Base-by-base conservation (phyloP, 2,797 vertebrate genomes). In the Urosaurus nigricauda region DNA sequence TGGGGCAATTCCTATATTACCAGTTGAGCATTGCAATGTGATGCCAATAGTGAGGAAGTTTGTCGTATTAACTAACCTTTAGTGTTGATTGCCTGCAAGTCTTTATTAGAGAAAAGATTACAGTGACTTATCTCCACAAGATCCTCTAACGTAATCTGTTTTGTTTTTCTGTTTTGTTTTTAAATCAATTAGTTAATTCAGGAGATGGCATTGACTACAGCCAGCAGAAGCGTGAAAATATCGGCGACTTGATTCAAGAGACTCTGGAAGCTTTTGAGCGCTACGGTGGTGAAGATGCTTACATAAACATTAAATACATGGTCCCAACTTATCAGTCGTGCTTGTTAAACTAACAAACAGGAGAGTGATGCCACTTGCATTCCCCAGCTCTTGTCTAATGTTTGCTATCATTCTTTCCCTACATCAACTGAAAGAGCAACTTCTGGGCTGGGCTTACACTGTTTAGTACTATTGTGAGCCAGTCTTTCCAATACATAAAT, bases 191-290 rank as follows among this genome's bases (percentile, higher is more conserved):
- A 99, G 98, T 97, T 89, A 99, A 98, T 96, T 97, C 97, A 0
- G 98, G 98, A 0, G 98, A 98, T 1, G 97, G 97, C 32, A 98
- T 99, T 37, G 97, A 98, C 95, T 99, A 98, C 94, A 96, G 98
- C 95, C 98, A 99, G 95, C 97, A 97, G 96, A 99, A 98, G 95
- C 95, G 97, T 26, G 98, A 99, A 96, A 98, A 98, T 93, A 90
- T 99, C 0, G 98, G 98, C 0, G 98, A 98, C 93, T 97, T 99
- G 94, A 98, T 99, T 95, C 96, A 98, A 93, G 98, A 99, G 95
- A 99, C 98, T 0, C 95, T 99, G 96, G 97, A 98, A 94, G 95
- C 97, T 92, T 97, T 98, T 53, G 97, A 98, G 95, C 97, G 97
- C 91, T 97, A 97, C 0, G 99, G 99, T 68, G 99, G 98, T 74